Evolutionary conservation across 2,113 vertebrate species (phyloP).

Genomic region (Morone chrysops): DNA sequence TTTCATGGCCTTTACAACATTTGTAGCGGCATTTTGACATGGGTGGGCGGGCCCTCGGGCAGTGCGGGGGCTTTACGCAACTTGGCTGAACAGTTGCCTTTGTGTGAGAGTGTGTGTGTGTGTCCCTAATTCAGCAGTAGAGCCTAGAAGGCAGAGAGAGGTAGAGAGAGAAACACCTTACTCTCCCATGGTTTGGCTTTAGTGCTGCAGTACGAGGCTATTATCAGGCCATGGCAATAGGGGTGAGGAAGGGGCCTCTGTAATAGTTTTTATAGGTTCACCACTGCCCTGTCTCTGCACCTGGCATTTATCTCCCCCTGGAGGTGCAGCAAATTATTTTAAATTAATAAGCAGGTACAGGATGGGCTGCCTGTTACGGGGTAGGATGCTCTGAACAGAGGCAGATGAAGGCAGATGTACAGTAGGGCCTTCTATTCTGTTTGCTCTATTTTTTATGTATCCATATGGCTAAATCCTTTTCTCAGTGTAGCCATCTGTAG

Average conservation of each 20-base stretch:
- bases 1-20: slow-evolving; percentile 62
- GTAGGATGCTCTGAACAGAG: slow-evolving; percentile 55
- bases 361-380: slow-evolving; percentile 66
- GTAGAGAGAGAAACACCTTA: slow-evolving; percentile 61
- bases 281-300: slow-evolving; percentile 79
- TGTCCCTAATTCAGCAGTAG: slow-evolving; percentile 65
- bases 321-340: slow-evolving; percentile 83
- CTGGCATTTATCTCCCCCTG: slow-evolving; percentile 85
- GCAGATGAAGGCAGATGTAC: slow-evolving; percentile 58
- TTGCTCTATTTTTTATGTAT: slow-evolving; percentile 10
- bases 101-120: slow-evolving; percentile 39
- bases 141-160: slow-evolving; percentile 74
- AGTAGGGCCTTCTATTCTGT: slow-evolving; percentile 15
- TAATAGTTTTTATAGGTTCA: slow-evolving; percentile 88
- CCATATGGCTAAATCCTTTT: slow-evolving; percentile 23
- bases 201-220: slow-evolving; percentile 73
- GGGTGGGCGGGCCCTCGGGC: slow-evolving; percentile 47
- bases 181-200: slow-evolving; percentile 76
- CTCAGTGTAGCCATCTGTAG: slow-evolving; percentile 2
- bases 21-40: slow-evolving; percentile 66
- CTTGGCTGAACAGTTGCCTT: slow-evolving; percentile 51
- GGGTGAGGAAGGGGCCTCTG: slow-evolving; percentile 81
- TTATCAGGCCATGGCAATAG: slow-evolving; percentile 83
- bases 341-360: slow-evolving; percentile 86
- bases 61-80: slow-evolving; percentile 43